phyloP scores from a whole-genome alignment of 2,797 vertebrate species.

The Orestias chungarensis region DNA sequence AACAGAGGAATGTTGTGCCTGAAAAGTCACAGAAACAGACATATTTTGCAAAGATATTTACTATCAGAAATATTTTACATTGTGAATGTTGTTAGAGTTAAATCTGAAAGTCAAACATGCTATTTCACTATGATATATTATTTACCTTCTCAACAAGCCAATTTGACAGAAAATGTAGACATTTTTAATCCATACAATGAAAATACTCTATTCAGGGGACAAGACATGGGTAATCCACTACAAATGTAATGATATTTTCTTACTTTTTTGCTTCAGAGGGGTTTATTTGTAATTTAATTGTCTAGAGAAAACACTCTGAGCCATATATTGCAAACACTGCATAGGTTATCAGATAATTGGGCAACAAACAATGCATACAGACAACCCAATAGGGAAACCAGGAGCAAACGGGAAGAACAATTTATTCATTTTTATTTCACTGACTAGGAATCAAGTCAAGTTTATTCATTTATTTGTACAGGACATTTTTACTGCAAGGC shows the following conservation, averaged over 20 bases:
- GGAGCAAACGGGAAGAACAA: background rate
- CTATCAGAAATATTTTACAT: too few relatives aligned
- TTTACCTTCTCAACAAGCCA: background rate
- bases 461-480: too few relatives aligned
- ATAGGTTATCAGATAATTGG: background rate
- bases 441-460: too few relatives aligned
- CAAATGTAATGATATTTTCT: background rate
- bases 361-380: background rate
- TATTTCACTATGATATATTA: background rate
- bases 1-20: background rate
- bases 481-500: too few relatives aligned
- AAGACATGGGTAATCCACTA: background rate
- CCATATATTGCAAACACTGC: background rate
- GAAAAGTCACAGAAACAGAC: background rate
- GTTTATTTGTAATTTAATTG: background rate
- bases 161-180: too few relatives aligned
- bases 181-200: background rate
- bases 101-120: too few relatives aligned
- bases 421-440: too few relatives aligned
- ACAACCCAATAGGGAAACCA: background rate
- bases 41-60: background rate
- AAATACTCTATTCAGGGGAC: background rate
- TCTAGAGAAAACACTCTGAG: background rate
- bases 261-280: background rate
- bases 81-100: too few relatives aligned